Percentiles rank a stretch among this genome's conserved stretches.
Evolutionary conservation across 2,113 vertebrate species (phyloP).

Genomic region (Psittacula cyanocephala): DNA sequence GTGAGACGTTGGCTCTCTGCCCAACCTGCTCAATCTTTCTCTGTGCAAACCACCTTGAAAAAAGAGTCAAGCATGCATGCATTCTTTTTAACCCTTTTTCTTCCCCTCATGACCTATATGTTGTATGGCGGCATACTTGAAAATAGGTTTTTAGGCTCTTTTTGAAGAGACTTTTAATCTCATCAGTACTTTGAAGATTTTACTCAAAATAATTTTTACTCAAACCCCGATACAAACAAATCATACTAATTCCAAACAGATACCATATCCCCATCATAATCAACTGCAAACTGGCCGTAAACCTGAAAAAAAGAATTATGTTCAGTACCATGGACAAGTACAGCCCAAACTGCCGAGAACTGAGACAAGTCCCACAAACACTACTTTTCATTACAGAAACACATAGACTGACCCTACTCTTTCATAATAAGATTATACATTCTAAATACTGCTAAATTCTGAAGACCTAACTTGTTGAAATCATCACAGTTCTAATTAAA

Average conservation of each 20-base stretch:
- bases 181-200: not conserved
- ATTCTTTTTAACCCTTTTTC: not conserved
- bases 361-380: not conserved
- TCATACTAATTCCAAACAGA: not conserved
- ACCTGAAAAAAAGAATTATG: not conserved
- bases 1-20: not conserved
- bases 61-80: not conserved
- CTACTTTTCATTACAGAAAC: not conserved
- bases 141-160: not conserved
- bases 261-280: not conserved
- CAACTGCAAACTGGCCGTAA: not conserved
- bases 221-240: not conserved
- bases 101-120: not conserved
- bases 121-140: rapidly evolving
- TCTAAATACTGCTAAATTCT: not conserved
- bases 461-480: not conserved
- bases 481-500: not conserved
- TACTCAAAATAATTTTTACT: not conserved
- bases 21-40: not conserved
- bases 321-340: slow-evolving; percentile 70
- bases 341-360: not conserved
- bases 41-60: not conserved
- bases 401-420: not conserved
- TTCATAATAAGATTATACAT: not conserved
- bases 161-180: not conserved